Conservation (phyloP, 2,797 vertebrate genomes). For the Fistularia tabacaria region DNA sequence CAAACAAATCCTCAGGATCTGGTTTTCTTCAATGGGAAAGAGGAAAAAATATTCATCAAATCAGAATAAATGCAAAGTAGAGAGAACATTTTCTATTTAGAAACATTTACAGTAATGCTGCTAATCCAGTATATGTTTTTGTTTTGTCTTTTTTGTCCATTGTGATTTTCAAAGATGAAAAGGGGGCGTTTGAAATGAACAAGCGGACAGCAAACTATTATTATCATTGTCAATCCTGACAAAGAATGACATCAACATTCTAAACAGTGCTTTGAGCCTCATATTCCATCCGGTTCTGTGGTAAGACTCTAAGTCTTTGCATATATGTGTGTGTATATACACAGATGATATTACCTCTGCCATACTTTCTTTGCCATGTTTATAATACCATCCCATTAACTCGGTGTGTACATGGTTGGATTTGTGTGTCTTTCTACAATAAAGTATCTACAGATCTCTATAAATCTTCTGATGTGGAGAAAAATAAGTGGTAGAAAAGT, state of each 20-base stretch:
- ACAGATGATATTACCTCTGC: slow-evolving; percentile 43
- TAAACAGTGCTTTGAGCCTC: slow-evolving; percentile 44
- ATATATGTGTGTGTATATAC: not conserved
- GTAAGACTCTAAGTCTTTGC: slow-evolving; percentile 3
- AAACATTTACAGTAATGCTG: slow-evolving; percentile 1
- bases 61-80: too few species aligned
- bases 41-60: too few species aligned
- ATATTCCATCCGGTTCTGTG: slow-evolving; percentile 44
- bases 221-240: slow-evolving; percentile 57
- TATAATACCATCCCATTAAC: slow-evolving; percentile 38
- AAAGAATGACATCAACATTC: slow-evolving; percentile 53
- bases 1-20: too few species aligned
- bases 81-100: not conserved
- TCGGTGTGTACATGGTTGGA: not conserved
- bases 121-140: not conserved
- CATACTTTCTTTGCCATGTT: slow-evolving; percentile 28
- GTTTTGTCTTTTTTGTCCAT: slow-evolving; percentile 4
- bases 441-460: slow-evolving; percentile 1
- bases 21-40: too few species aligned
- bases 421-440: not conserved
- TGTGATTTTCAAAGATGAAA: slow-evolving; percentile 16
- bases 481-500: slow-evolving; percentile 13
- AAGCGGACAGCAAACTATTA: slow-evolving; percentile 32
- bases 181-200: slow-evolving; percentile 28
- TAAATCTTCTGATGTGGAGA: slow-evolving; percentile 3